Percentiles rank a stretch among this genome's conserved stretches.
phyloP scores from a whole-genome alignment of 2,113 vertebrate species.

The crab-eating macaque (Macaca fascicularis) region T2T-MFA8v1.1 NC_088375.1:159959001-159959500 shows the following conservation, averaged over 20 bases:
- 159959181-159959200: not conserved
- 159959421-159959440: not conserved
- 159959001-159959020: not conserved
- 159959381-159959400: not conserved
- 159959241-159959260: not conserved
- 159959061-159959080: not conserved
- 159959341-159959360: not conserved
- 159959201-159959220: not conserved
- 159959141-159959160: not conserved
- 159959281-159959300: not conserved
- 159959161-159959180: not conserved
- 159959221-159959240: not conserved
- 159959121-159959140: not conserved
- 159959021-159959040: not conserved
- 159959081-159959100: not conserved
- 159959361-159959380: not conserved
- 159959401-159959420: not conserved
- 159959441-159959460: not conserved
- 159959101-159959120: not conserved
- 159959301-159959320: not conserved
- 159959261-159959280: not conserved
- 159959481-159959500: slow-evolving; percentile 1
- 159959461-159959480: slow-evolving; percentile 32
- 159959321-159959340: not conserved
- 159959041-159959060: not conserved